Base-by-base conservation (phyloP, 2,113 vertebrate genomes). In the Tapirus terrestris region DNA sequence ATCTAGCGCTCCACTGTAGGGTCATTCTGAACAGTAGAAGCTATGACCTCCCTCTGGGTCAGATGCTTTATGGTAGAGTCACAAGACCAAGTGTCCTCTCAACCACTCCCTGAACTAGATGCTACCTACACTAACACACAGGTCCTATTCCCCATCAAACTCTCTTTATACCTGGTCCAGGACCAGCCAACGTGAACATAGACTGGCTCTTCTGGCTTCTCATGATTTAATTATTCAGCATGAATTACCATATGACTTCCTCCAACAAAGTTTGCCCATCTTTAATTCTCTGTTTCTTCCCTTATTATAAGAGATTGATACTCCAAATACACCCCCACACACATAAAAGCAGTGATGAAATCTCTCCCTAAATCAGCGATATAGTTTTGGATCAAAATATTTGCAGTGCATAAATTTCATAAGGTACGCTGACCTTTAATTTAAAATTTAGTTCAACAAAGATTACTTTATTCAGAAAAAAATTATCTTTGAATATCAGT, bases 381-480 rank as follows among this genome's bases (percentile, higher is more conserved):
- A 39, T 36, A 95, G 31, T 86, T 90, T 91, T 77, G 21, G 86
- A 94, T 94, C 53, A 76, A 96, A 97, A 85, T 89, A 90, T 72
- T 91, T 93, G 1, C 1, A 89, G 39, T 91, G n/a, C 17, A 45
- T 82, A 91, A 82, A 85, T 72, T 79, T 86, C 39, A 88, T 45
- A 93, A 88, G n/a, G 20, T 95, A 67, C 27, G 73, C 18, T 94
- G 70, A 93, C 25, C n/a, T 91, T 96, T 95, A 25, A 80, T 73
- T 96, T 88, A 84, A 96, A 96, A 70, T 96, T 87, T 63, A 87
- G 53, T 89, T 94, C 51, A 75, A 39, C 72, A 89, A 65, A 94
- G 36, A 88, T 81, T 53, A 80, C 6, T n/a, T 39, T 89, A 76
- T 58, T 96, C 39, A 85, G 29, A 60, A 76, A 94, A 91, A 53